A percentile compares a stretch with the other conserved stretches of the same genome.
Evolutionary conservation across 1,140 invertebrate species (phyloP).

Genomic region (Orchestia grillus): DNA sequence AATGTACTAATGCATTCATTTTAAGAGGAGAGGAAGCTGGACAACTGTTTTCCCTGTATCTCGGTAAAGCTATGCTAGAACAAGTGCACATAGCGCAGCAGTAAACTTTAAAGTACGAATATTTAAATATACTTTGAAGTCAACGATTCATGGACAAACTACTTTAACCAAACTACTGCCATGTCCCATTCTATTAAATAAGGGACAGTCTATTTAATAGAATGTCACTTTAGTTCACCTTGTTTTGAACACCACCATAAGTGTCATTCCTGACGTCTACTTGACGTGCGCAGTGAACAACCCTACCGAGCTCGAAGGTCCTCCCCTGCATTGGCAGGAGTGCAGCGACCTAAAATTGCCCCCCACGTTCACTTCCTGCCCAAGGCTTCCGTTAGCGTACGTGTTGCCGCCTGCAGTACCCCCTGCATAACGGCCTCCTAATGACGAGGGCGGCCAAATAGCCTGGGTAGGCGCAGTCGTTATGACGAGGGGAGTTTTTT

Average conservation of each 20-base stretch:
- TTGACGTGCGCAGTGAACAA: too few relatives aligned
- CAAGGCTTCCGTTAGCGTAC: neutral
- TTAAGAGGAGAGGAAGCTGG: neutral
- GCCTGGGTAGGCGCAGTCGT: neutral
- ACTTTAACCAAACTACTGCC: too few relatives aligned
- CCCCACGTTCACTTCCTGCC: neutral
- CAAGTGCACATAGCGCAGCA: neutral
- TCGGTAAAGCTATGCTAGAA: neutral
- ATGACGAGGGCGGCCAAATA: neutral
- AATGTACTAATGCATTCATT: neutral
- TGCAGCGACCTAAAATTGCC: neutral
- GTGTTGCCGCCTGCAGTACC: neutral
- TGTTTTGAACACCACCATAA: too few relatives aligned
- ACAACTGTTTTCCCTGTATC: neutral
- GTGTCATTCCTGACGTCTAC: too few relatives aligned
- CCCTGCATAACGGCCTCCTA: neutral
- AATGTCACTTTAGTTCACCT: too few relatives aligned
- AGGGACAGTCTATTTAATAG: too few relatives aligned
- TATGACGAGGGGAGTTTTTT: neutral
- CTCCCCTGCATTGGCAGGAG: neutral
- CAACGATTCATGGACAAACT: too few relatives aligned
- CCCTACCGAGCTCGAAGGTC: neutral
- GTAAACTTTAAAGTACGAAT: too few relatives aligned
- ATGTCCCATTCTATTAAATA: too few relatives aligned
- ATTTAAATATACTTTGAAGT: too few relatives aligned